These are phyloP conservation scores for Gymnoscelis rufifasciata DNA, from an alignment of 2,888 invertebrate species.

Conservation along the genomic window DNA sequence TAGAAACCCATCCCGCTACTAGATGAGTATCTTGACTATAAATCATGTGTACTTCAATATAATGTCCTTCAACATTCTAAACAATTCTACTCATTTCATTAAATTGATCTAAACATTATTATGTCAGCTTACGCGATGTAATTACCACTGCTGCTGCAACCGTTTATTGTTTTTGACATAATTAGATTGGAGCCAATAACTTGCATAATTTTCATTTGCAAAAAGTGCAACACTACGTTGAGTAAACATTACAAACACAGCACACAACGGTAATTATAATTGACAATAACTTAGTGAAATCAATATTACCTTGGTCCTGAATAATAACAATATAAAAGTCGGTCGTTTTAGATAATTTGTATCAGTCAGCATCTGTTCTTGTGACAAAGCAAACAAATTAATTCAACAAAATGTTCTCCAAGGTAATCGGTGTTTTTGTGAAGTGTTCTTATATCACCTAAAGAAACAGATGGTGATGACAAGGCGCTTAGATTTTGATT, in stretches of 20 bases:
- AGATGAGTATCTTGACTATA: too few species aligned
- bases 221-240: slow-evolving; percentile 48
- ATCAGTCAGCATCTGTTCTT: slow-evolving; percentile 56
- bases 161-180: slow-evolving; percentile 34
- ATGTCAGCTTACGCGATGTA: background rate
- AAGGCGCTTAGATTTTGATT: too few species aligned
- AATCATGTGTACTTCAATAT: too few species aligned
- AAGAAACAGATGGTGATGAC: too few species aligned
- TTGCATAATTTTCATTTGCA: slow-evolving; percentile 46
- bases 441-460: too few species aligned
- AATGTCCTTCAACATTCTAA: too few species aligned
- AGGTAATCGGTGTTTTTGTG: slow-evolving; percentile 39
- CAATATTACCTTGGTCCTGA: slow-evolving; percentile 65
- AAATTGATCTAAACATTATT: background rate
- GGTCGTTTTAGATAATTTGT: slow-evolving; percentile 44
- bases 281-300: slow-evolving; percentile 59
- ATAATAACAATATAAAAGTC: slow-evolving; percentile 68
- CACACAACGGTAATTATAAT: slow-evolving; percentile 47
- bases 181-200: slow-evolving; percentile 44
- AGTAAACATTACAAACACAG: slow-evolving; percentile 53
- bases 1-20: too few species aligned
- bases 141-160: slow-evolving; percentile 12
- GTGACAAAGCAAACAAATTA: slow-evolving; percentile 38
- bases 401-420: slow-evolving; percentile 54
- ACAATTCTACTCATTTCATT: too few species aligned